Evolutionary conservation across 1,140 invertebrate species (phyloP).

Genomic region (Cydia strobilella): DNA sequence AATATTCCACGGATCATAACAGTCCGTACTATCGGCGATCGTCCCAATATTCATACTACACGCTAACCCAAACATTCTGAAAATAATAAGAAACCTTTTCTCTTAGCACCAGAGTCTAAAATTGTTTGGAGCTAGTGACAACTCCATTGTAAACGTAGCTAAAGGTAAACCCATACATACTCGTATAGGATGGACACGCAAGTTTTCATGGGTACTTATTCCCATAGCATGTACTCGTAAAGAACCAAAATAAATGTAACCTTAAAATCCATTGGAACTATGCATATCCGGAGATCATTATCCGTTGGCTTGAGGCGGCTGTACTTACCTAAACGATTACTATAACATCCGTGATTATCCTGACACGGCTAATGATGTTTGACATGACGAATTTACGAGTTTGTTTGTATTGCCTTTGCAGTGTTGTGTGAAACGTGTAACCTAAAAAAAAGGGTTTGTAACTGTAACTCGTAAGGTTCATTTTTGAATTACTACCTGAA

Average conservation of each 20-base stretch:
- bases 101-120: background rate
- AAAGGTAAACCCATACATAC: background rate
- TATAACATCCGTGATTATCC: background rate
- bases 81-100: background rate
- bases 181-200: background rate
- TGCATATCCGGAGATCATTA: background rate
- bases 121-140: background rate
- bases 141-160: background rate
- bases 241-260: background rate
- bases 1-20: slow-evolving; percentile 15
- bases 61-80: background rate
- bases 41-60: background rate
- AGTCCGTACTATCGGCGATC: background rate
- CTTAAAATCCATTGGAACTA: background rate
- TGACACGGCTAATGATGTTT: slow-evolving; percentile 4
- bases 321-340: background rate
- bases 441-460: background rate
- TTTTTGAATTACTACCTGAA: background rate
- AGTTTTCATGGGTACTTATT: background rate
- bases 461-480: background rate
- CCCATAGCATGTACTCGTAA: background rate
- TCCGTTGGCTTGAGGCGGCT: background rate
- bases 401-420: background rate
- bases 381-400: background rate
- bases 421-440: background rate